Evolutionary conservation across 2,113 vertebrate species (phyloP).

Genomic region (Opisthocomus hoazin): DNA sequence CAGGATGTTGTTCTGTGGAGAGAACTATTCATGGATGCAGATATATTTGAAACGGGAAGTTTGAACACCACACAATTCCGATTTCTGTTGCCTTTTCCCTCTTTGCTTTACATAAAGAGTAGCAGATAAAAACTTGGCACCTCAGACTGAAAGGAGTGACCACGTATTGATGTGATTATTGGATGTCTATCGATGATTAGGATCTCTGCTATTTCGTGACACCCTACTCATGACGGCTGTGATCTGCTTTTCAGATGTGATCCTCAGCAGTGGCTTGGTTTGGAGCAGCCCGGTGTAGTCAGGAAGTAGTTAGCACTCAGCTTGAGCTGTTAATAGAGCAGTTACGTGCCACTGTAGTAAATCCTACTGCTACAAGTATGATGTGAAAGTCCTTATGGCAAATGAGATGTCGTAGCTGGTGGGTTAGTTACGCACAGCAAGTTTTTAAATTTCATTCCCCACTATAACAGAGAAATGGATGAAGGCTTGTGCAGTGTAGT

Average conservation of each 20-base stretch:
- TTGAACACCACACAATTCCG: background rate
- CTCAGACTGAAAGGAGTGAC: background rate
- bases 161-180: background rate
- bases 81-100: background rate
- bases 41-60: slow-evolving; percentile 11
- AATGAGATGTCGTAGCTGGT: background rate
- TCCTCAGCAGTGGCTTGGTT: background rate
- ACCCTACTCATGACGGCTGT: fast-evolving
- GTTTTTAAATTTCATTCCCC: background rate
- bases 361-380: background rate
- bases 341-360: background rate
- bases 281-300: background rate
- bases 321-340: background rate
- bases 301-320: background rate
- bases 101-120: background rate
- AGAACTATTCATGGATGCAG: background rate
- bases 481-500: background rate
- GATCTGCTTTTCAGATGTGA: background rate
- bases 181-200: background rate
- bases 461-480: background rate
- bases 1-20: slow-evolving; percentile 26
- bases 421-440: background rate
- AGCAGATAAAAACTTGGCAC: background rate
- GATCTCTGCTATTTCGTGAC: background rate
- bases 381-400: background rate